Evolutionary conservation across 2,113 vertebrate genomes (phyloP).

Genomic region (Hypomesus transpacificus): DNA sequence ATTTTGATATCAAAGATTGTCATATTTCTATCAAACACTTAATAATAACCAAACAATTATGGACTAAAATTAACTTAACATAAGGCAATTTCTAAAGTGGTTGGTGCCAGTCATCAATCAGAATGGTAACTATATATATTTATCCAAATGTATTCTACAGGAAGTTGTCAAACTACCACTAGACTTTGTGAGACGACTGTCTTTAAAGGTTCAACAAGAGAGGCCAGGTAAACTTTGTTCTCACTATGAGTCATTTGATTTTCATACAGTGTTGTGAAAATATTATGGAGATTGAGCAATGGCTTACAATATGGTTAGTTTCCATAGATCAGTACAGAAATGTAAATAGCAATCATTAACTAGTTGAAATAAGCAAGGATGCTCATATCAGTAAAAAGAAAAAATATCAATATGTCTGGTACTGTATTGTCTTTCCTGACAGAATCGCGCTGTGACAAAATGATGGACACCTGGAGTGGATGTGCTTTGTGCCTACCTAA

Average conservation of each 20-base stretch:
- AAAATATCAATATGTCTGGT: not conserved
- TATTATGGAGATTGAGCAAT: not conserved
- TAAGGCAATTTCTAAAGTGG: too few species aligned
- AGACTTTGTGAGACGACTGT: slow-evolving; percentile 91
- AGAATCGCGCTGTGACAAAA: slow-evolving; percentile 94
- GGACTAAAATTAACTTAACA: too few species aligned
- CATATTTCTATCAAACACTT: too few species aligned
- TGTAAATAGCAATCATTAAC: too few species aligned
- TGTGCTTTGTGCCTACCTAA: slow-evolving; percentile 95
- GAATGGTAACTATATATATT: too few species aligned
- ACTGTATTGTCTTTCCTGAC: slow-evolving; percentile 3
- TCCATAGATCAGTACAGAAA: too few species aligned
- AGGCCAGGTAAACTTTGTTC: slow-evolving; percentile 79
- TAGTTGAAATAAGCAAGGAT: too few species aligned
- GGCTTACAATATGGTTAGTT: not conserved
- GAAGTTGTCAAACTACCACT: slow-evolving; percentile 92
- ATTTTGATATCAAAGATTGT: too few species aligned
- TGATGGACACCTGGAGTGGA: slow-evolving; percentile 92
- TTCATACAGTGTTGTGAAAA: not conserved
- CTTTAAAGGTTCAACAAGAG: slow-evolving; percentile 90
- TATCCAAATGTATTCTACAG: slow-evolving; percentile 62
- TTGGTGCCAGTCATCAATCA: too few species aligned
- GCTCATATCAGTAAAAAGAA: too few species aligned
- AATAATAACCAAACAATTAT: too few species aligned
- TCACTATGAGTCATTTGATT: not conserved